phyloP scores from a whole-genome alignment of 2,113 vertebrate species.

The rat (Rattus norvegicus) region GRCr8 NC_086019.1:266883501-266884000 shows the following conservation, averaged over 20 bases:
- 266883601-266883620: not conserved
- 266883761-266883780: not conserved
- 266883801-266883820: not conserved
- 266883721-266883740: not conserved
- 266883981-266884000: not conserved
- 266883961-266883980: not conserved
- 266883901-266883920: not conserved
- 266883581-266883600: not conserved
- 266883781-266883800: not conserved
- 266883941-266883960: not conserved
- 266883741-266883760: not conserved
- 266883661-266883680: no score
- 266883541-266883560: not conserved
- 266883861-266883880: not conserved
- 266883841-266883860: not conserved
- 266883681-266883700: no score
- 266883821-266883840: not conserved
- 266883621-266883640: not conserved
- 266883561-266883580: not conserved
- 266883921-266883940: not conserved
- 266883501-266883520: not conserved
- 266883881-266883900: not conserved
- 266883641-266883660: no score
- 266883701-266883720: no score
- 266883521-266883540: not conserved